Base-by-base conservation (phyloP, 2,888 invertebrate species). In the Microplitis deprimator region DNA sequence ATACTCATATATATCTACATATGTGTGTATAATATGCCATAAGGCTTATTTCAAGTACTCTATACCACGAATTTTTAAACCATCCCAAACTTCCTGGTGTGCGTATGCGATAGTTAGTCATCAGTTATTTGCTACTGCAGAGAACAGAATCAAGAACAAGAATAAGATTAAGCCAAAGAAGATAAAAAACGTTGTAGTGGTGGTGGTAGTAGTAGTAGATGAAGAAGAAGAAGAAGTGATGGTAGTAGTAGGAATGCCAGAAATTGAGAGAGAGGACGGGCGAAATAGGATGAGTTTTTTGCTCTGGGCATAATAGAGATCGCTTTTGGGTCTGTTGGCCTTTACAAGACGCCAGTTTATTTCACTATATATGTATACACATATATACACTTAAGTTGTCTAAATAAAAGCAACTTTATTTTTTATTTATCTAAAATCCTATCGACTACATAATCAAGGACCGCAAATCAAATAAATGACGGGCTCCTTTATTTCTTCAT, bases 291-390 rank as follows among this genome's bases (percentile, higher is more conserved):
- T 74, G 79, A 79, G 75, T 76, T 79, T 82, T 79, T 82, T 82
- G 79, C 76, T 68, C 79, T 67, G 60, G 40, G 75, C 78, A 81
- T 80, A 81, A 81, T 81, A 81, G 82, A 82, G 81, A 81, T 82
- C 81, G 82, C 76, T 81, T 77, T 70, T 73, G 72, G 75, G 80
- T 61, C 69, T 76, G 61, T 67, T 69, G 78, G 72, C 75, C 75
- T 76, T 72, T 78, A 73, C 73, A 50, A 50, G 10, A 50, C 13
- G 10, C 50, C 50, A 50, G 50, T 50, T 50, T 50, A 13, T 13
- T 50, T 29, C 29, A 29, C 29, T 29, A 29, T 29, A 29, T 29
- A 29, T 29, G 10, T 50, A 50, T 50, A 50, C 50, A 50, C 10
- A 13, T 50, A 50, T 13, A 50, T 50, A 50, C 50, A 50, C 50